Conservation (phyloP, 2,113 vertebrate genomes). For the Cnemophilus loriae region DNA sequence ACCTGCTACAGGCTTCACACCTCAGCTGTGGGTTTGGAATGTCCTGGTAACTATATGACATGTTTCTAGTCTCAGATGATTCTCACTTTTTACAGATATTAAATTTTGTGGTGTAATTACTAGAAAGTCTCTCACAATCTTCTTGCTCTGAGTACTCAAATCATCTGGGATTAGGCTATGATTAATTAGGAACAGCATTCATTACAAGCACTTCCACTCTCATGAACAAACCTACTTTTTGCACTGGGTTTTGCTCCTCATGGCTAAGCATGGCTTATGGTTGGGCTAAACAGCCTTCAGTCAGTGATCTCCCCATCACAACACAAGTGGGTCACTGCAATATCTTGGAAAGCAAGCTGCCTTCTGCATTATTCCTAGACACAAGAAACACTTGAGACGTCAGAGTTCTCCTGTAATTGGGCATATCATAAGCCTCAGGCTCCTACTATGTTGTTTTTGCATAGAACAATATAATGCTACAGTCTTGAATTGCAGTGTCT, state of each 20-base stretch:
- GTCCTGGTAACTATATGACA: neutral
- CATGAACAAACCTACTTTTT: neutral
- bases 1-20: neutral
- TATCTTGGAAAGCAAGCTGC: neutral
- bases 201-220: neutral
- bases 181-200: slow-evolving; percentile 20
- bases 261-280: neutral
- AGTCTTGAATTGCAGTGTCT: neutral
- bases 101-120: slow-evolving; percentile 2
- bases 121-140: neutral
- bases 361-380: slow-evolving; percentile 9
- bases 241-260: neutral
- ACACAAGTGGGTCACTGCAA: neutral
- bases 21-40: neutral
- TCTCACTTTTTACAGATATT: neutral
- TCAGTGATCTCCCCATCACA: neutral
- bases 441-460: neutral
- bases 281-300: neutral
- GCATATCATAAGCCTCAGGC: slow-evolving; percentile 11
- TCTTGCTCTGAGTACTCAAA: neutral
- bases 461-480: neutral
- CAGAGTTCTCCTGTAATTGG: neutral
- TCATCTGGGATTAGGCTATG: neutral
- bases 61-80: neutral
- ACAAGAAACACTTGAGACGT: neutral